Percentiles rank a stretch among this genome's conserved stretches.
These are phyloP conservation scores for Agraylea sexmaculata DNA, from an alignment of 1,140 invertebrate species.

Conservation along the genomic window DNA sequence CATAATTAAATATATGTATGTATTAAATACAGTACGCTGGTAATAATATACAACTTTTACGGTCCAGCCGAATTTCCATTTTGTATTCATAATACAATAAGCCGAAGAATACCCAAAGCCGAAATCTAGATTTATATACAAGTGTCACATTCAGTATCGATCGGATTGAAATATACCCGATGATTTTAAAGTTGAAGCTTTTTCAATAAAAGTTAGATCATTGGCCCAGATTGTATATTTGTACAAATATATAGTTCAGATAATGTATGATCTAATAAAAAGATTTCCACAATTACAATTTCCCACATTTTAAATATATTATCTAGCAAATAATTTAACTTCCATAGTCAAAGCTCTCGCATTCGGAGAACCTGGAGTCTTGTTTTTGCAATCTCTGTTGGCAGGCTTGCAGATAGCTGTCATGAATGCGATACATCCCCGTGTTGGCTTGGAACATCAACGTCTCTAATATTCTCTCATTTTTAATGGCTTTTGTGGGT, in stretches of 20 bases:
- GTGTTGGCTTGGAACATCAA: constrained; percentile 87
- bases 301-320: too few relatives aligned
- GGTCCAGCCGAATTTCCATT: constrained; percentile 20
- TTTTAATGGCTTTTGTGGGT: constrained; percentile 85
- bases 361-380: constrained; percentile 69
- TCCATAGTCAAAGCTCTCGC: constrained; percentile 66
- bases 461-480: constrained; percentile 84
- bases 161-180: too few relatives aligned
- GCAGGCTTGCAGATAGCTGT: constrained; percentile 76
- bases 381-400: constrained; percentile 76
- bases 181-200: too few relatives aligned
- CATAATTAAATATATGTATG: constrained; percentile 22
- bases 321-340: constrained; percentile 43
- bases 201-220: too few relatives aligned
- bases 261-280: too few relatives aligned
- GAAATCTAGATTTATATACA: too few relatives aligned
- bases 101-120: too few relatives aligned
- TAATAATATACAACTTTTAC: constrained; percentile 18
- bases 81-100: too few relatives aligned
- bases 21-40: constrained; percentile 16
- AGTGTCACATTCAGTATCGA: too few relatives aligned
- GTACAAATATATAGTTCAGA: too few relatives aligned
- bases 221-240: too few relatives aligned
- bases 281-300: too few relatives aligned
- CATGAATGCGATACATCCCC: constrained; percentile 84